phyloP scores from a whole-genome alignment of 2,797 vertebrate species.

The Cryptoblepharus egeriae region DNA sequence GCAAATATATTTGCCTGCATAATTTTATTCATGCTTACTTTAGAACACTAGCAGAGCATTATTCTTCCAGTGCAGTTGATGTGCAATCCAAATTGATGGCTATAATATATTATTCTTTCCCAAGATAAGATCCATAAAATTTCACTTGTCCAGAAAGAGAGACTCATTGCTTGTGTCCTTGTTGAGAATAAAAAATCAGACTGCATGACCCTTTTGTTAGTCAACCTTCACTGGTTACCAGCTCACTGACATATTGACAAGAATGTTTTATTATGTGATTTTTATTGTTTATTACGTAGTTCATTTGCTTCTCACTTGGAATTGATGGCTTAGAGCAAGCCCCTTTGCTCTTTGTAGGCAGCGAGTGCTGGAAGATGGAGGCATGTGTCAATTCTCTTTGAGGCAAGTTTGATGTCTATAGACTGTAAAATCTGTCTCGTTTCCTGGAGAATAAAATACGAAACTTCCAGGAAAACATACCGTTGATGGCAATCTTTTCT shows the following conservation, averaged over 20 bases:
- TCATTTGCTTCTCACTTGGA: slow-evolving; percentile 33
- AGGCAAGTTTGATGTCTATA: slow-evolving; percentile 7
- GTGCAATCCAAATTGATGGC: slow-evolving; percentile 4
- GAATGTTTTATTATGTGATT: slow-evolving; percentile 31
- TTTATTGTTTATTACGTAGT: slow-evolving; percentile 38
- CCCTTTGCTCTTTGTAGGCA: slow-evolving; percentile 35
- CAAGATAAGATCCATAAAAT: slow-evolving; percentile 30
- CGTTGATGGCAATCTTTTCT: slow-evolving; percentile 34
- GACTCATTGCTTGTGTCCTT: slow-evolving; percentile 15
- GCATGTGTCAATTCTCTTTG: slow-evolving; percentile 24
- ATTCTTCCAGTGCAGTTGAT: background rate
- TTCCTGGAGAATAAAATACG: slow-evolving; percentile 6
- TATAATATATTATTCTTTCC: slow-evolving; percentile 33
- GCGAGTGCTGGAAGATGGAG: background rate
- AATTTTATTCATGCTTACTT: background rate
- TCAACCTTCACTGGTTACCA: slow-evolving; percentile 29
- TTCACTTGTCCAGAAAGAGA: background rate
- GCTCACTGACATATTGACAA: background rate
- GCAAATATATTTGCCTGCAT: slow-evolving; percentile 28
- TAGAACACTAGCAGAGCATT: background rate
- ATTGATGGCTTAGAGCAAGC: background rate
- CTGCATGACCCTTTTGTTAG: background rate
- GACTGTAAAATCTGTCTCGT: slow-evolving; percentile 23
- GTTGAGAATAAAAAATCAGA: slow-evolving; percentile 43
- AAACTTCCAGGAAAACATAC: slow-evolving; percentile 22